Percentiles rank a stretch among this genome's conserved stretches.
Conservation (phyloP, 2,888 invertebrate species). For the Tipula helvola region DNA sequence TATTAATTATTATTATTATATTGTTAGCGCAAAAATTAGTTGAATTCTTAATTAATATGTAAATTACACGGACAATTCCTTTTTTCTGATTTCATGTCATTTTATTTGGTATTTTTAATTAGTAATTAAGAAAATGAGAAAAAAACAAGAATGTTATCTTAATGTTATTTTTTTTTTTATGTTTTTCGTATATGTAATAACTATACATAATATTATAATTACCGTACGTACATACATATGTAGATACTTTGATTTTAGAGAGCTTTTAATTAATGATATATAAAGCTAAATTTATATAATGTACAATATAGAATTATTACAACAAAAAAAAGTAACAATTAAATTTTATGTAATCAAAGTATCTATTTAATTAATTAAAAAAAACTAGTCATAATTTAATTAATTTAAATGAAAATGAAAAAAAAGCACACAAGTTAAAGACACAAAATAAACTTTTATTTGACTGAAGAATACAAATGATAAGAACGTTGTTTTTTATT, state of each 20-base stretch:
- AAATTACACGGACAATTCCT: neutral
- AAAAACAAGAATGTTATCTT: neutral
- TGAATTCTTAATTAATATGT: neutral
- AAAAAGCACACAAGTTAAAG: neutral
- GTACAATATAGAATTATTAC: neutral
- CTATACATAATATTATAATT: neutral
- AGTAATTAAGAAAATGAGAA: neutral
- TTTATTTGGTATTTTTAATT: neutral
- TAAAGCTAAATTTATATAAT: neutral
- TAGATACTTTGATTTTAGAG: neutral
- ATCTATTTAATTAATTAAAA: neutral
- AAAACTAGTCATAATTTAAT: neutral
- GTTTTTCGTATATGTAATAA: neutral
- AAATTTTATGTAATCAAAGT: neutral
- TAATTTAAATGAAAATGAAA: neutral
- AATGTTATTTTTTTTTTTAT: neutral
- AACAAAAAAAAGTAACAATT: neutral
- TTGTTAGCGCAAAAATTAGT: neutral
- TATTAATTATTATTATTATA: constrained; percentile 9
- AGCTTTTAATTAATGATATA: neutral
- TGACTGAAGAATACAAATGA: neutral
- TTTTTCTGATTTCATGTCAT: neutral
- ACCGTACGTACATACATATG: neutral
- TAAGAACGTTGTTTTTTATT: neutral
- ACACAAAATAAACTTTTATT: neutral